Evolutionary conservation across 1,140 invertebrate species (phyloP).

Genomic region (Charaxes varanes): DNA sequence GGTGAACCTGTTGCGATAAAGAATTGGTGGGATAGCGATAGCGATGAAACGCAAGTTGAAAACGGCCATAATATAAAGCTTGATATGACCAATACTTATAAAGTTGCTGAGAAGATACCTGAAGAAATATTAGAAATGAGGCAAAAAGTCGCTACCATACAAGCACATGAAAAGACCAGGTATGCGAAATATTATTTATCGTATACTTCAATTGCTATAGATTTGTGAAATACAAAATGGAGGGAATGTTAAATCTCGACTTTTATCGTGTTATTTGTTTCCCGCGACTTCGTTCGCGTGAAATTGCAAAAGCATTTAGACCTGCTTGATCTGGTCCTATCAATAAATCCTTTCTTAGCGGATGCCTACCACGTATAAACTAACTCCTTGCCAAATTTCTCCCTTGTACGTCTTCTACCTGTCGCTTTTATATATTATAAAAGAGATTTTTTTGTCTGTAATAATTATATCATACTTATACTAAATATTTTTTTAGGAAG

Average conservation of each 20-base stretch:
- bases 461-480: not conserved
- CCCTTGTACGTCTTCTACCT: too few relatives aligned
- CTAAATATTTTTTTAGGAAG: constrained; percentile 29
- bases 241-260: too few relatives aligned
- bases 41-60: constrained; percentile 5
- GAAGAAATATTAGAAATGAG: constrained; percentile 29
- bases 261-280: too few relatives aligned
- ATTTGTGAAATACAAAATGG: not conserved
- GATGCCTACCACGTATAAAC: too few relatives aligned
- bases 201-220: not conserved
- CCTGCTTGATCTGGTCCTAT: too few relatives aligned
- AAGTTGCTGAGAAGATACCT: constrained; percentile 25
- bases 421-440: too few relatives aligned
- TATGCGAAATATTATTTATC: constrained; percentile 6
- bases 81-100: constrained; percentile 20
- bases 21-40: constrained; percentile 31
- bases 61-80: constrained; percentile 18
- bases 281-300: too few relatives aligned
- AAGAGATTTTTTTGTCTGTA: too few relatives aligned
- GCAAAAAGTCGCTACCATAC: constrained; percentile 32
- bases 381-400: too few relatives aligned
- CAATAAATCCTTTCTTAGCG: too few relatives aligned
- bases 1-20: too few relatives aligned
- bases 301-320: too few relatives aligned
- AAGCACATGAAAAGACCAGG: constrained; percentile 49